These are phyloP conservation scores for Trochalopteron elliotii DNA, from an alignment of 2,113 vertebrate species.

Conservation along the genomic window DNA sequence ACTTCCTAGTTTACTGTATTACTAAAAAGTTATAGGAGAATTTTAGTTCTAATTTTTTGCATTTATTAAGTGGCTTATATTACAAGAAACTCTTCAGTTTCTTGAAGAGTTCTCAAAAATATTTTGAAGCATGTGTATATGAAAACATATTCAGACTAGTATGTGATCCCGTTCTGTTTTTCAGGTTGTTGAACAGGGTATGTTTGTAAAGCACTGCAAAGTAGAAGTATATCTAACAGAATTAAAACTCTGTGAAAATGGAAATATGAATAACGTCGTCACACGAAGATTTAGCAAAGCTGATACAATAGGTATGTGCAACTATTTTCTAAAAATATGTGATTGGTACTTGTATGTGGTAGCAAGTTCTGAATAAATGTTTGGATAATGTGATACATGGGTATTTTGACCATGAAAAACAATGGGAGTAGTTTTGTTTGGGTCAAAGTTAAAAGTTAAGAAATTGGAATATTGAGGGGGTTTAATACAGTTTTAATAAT, in stretches of 20 bases:
- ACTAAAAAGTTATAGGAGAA: background rate
- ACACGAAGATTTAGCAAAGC: constrained; percentile 98
- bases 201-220: constrained; percentile 99
- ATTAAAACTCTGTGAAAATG: constrained; percentile 96
- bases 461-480: background rate
- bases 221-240: constrained; percentile 99
- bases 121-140: background rate
- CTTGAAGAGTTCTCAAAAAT: background rate
- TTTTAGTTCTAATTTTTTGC: background rate
- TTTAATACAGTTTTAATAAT: background rate
- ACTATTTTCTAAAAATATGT: background rate
- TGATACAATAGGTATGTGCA: constrained; percentile 91
- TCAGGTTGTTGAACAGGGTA: constrained; percentile 98
- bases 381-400: background rate
- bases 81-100: background rate
- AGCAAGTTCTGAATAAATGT: background rate
- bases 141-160: background rate
- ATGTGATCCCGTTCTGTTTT: constrained; percentile 35
- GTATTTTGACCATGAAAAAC: background rate
- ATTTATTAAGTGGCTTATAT: background rate
- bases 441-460: background rate
- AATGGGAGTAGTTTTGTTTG: background rate
- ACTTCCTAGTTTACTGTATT: background rate
- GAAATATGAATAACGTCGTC: constrained; percentile 94
- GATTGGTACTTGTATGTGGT: background rate